Conservation (phyloP, 2,113 vertebrate species). For the Uropsilus gracilis region DNA sequence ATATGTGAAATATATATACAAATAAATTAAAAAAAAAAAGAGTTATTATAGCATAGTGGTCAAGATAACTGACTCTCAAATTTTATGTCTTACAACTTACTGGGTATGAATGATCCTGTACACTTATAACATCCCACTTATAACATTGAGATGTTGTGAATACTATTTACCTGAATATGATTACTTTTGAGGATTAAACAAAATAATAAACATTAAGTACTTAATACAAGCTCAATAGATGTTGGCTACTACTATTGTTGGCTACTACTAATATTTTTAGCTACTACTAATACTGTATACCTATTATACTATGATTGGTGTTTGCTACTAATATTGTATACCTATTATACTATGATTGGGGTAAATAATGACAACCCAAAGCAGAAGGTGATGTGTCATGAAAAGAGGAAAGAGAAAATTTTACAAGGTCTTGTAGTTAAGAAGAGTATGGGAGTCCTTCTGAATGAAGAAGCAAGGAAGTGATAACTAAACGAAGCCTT, state of each 20-base stretch:
- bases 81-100: not conserved
- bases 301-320: not conserved
- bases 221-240: not conserved
- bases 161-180: not conserved
- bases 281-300: not conserved
- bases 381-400: not conserved
- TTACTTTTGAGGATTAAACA: not conserved
- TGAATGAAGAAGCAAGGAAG: slow-evolving; percentile 28
- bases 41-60: not conserved
- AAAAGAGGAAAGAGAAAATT: slow-evolving; percentile 3
- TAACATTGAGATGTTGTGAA: not conserved
- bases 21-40: no score
- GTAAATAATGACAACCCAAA: not conserved
- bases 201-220: not conserved
- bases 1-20: no score
- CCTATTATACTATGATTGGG: not conserved
- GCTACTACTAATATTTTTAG: not conserved
- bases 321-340: not conserved
- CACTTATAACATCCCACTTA: not conserved
- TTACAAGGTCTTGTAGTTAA: not conserved
- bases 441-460: slow-evolving; percentile 3
- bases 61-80: not conserved
- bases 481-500: not conserved
- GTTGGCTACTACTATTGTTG: not conserved
- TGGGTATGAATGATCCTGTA: not conserved